These are phyloP conservation scores for Nilaparvata lugens DNA, from an alignment of 1,140 invertebrate species.

Conservation along the genomic window DNA sequence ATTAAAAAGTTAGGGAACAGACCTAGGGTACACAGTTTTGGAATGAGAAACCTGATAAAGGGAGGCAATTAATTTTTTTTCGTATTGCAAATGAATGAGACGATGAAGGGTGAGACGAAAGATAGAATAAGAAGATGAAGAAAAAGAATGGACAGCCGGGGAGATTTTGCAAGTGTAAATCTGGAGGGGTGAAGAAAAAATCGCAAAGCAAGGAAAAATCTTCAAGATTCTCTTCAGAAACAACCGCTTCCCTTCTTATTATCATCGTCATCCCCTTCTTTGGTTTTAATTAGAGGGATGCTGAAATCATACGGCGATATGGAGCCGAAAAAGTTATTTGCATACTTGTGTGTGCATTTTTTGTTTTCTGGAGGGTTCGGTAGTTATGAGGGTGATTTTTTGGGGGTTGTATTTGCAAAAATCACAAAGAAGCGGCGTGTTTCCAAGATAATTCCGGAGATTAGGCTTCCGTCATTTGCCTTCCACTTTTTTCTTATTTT, in stretches of 20 bases:
- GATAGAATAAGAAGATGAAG: too few relatives aligned
- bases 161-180: background rate
- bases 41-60: too few relatives aligned
- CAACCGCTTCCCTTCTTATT: background rate
- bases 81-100: too few relatives aligned
- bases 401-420: background rate
- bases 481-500: too few relatives aligned
- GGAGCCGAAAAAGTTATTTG: constrained; percentile 2
- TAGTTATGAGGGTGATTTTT: background rate
- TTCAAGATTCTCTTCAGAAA: background rate
- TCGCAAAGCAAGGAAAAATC: background rate
- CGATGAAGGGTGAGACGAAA: too few relatives aligned
- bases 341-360: background rate
- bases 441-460: too few relatives aligned
- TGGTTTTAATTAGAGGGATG: constrained; percentile 5
- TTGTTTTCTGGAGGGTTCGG: background rate
- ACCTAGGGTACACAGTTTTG: too few relatives aligned
- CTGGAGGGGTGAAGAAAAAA: background rate
- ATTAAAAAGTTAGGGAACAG: too few relatives aligned
- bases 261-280: too few relatives aligned
- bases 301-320: background rate
- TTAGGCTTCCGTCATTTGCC: too few relatives aligned
- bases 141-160: too few relatives aligned
- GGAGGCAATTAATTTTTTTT: too few relatives aligned
- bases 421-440: background rate